These are phyloP conservation scores for Polyodon spathula DNA, from an alignment of 2,113 vertebrate genomes.

Conservation along the genomic window DNA sequence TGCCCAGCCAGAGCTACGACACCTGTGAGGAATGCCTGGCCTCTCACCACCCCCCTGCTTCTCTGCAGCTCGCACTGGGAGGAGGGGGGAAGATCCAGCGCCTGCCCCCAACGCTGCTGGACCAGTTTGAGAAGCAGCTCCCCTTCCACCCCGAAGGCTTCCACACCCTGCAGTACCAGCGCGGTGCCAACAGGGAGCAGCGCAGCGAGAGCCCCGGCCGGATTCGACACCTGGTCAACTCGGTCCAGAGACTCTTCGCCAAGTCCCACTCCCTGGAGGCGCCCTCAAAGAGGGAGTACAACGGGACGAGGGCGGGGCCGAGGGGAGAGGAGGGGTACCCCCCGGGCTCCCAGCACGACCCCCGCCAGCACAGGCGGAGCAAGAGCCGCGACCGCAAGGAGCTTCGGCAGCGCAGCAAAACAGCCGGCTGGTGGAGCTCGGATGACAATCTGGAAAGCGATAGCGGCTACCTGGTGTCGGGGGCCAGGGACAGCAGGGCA, in stretches of 20 bases:
- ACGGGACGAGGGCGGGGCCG: conserved; percentile 80
- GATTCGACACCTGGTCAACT: conserved; percentile 95
- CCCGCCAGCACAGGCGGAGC: conserved; percentile 70
- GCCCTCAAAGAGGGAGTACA: conserved; percentile 84
- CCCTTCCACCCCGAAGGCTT: conserved; percentile 96
- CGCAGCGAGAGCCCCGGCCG: conserved; percentile 95
- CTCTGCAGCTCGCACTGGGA: neutral
- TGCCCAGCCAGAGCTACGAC: conserved; percentile 80
- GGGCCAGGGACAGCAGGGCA: conserved; percentile 32
- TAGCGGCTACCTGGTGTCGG: conserved; percentile 81
- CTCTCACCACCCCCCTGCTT: conserved; percentile 50
- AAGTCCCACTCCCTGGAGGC: conserved; percentile 96
- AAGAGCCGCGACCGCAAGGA: conserved; percentile 73
- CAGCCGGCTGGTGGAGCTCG: conserved; percentile 96
- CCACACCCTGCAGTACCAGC: conserved; percentile 93
- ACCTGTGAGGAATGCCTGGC: conserved; percentile 88
- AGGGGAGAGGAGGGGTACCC: conserved; percentile 44
- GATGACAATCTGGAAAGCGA: conserved; percentile 98
- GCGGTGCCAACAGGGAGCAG: conserved; percentile 71
- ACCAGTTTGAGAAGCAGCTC: conserved; percentile 95
- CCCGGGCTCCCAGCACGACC: conserved; percentile 61
- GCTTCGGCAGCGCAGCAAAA: conserved; percentile 78
- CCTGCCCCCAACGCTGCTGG: conserved; percentile 81
- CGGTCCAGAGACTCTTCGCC: conserved; percentile 94
- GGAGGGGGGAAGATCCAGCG: conserved; percentile 81